Conservation (phyloP, 30 jellyfish, hydroid and myxozoan genomes). For the Turritopsis dohrnii region DNA sequence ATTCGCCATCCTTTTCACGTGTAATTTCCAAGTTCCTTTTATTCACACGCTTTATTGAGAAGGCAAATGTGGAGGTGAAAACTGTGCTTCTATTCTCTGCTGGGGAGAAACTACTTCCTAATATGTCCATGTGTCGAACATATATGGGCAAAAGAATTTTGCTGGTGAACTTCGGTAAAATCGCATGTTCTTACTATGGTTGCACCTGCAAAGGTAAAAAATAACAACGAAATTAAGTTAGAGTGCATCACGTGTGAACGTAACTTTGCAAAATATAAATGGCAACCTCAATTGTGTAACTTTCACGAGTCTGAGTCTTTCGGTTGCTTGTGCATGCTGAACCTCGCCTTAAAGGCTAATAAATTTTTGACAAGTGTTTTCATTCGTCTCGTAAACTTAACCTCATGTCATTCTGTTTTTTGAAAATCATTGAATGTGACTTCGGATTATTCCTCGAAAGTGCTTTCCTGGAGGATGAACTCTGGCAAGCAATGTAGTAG, state of each 20-base stretch:
- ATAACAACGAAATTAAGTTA: background rate
- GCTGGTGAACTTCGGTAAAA: background rate
- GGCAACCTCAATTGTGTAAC: background rate
- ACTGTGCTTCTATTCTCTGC: background rate
- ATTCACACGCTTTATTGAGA: background rate
- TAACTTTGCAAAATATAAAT: background rate
- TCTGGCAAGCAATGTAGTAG: too few species aligned
- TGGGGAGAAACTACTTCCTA: background rate
- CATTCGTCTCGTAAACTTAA: background rate
- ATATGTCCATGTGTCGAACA: background rate
- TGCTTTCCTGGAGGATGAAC: too few species aligned
- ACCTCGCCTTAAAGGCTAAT: background rate
- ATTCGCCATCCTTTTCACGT: slow-evolving; percentile 56
- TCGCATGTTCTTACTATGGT: background rate
- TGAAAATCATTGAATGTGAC: background rate
- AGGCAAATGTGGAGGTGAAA: background rate
- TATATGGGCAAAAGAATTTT: background rate
- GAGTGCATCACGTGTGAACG: background rate
- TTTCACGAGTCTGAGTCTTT: background rate
- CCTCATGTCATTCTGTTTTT: background rate
- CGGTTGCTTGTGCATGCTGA: background rate
- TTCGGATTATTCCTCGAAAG: too few species aligned
- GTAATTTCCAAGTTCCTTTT: background rate
- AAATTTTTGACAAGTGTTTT: background rate
- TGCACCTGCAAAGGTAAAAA: background rate